Evolutionary conservation across 2,888 invertebrate species (phyloP).

Genomic region (Apodemia duryi): DNA sequence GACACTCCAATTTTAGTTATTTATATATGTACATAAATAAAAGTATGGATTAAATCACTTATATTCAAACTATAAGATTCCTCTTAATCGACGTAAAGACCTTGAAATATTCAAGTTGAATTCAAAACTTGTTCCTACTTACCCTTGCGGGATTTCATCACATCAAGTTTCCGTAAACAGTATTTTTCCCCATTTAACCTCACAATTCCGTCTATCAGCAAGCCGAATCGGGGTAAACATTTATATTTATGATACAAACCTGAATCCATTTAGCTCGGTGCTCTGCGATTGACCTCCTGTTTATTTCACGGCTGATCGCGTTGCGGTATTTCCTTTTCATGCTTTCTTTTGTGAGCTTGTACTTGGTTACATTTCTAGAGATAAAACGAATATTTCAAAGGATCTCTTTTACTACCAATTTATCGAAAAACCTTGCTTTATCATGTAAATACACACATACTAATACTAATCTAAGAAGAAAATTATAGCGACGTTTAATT

Average conservation of each 20-base stretch:
- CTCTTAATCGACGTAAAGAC: no score
- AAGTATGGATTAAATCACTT: no score
- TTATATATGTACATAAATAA: no score
- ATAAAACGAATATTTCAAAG: neutral
- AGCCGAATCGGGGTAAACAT: conserved; percentile 17
- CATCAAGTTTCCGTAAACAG: neutral
- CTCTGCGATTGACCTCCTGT: conserved; percentile 31
- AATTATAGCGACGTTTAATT: no score
- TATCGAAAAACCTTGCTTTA: neutral
- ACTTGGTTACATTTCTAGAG: conserved; percentile 9
- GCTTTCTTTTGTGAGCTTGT: conserved; percentile 13
- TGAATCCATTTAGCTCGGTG: conserved; percentile 25
- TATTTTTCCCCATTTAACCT: conserved; percentile 5
- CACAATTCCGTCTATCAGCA: conserved; percentile 12
- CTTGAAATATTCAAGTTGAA: neutral
- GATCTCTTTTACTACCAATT: neutral
- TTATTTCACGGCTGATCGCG: conserved; percentile 33
- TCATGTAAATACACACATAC: neutral
- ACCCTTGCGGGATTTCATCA: neutral
- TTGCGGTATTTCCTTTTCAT: conserved; percentile 29
- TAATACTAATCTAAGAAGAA: no score
- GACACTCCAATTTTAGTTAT: no score
- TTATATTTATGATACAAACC: conserved; percentile 28
- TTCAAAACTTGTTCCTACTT: neutral
- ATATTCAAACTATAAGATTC: no score